Evolutionary conservation across 2,888 invertebrate species (phyloP).

Genomic region (Drosophila gaucha): DNA sequence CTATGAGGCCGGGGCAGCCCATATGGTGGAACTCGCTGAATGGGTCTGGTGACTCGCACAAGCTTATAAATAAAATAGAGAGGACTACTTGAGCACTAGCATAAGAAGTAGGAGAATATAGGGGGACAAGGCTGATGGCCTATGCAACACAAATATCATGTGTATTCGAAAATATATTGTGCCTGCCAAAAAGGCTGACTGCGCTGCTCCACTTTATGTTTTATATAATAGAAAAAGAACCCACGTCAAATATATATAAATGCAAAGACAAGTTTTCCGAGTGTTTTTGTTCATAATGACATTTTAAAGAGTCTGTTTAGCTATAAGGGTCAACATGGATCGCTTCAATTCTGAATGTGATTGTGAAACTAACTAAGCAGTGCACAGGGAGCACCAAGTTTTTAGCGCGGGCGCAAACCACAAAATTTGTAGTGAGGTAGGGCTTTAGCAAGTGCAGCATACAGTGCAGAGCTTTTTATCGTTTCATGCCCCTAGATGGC

Average conservation of each 20-base stretch:
- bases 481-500: neutral
- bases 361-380: neutral
- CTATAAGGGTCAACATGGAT: neutral
- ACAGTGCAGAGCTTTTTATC: constrained; percentile 21
- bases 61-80: constrained; percentile 69
- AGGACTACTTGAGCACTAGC: constrained; percentile 55
- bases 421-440: neutral
- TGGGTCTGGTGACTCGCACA: constrained; percentile 49
- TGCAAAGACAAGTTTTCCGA: neutral
- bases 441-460: neutral
- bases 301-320: constrained; percentile 21
- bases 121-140: neutral
- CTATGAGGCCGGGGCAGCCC: constrained; percentile 10
- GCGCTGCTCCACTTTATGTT: constrained; percentile 58
- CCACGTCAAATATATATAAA: constrained; percentile 1
- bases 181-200: constrained; percentile 53
- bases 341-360: too few species aligned
- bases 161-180: constrained; percentile 50
- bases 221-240: constrained; percentile 33
- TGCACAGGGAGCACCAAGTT: constrained; percentile 3
- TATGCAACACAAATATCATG: constrained; percentile 6
- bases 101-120: too few species aligned
- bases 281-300: constrained; percentile 48
- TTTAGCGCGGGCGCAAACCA: neutral
- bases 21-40: constrained; percentile 29